Evolutionary conservation across 2,113 vertebrate species (phyloP).

Genomic region (Desmodus rotundus): DNA sequence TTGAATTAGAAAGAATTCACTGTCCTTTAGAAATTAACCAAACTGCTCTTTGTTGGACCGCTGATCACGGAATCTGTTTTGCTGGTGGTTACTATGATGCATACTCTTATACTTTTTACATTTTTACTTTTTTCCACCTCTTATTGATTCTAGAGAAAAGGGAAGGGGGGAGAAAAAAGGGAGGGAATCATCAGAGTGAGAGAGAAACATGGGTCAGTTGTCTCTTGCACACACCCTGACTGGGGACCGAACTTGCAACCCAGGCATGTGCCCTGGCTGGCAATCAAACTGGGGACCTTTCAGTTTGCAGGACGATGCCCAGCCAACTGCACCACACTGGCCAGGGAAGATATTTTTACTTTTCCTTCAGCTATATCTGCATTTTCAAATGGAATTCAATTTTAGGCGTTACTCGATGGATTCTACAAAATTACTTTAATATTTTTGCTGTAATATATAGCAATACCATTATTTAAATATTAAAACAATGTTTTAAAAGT

Average conservation of each 20-base stretch:
- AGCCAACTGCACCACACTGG: too few relatives aligned
- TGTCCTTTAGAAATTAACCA: background rate
- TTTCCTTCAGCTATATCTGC: background rate
- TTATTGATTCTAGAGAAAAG: too few relatives aligned
- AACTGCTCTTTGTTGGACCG: background rate
- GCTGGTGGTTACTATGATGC: slow-evolving; percentile 13
- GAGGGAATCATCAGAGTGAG: too few relatives aligned
- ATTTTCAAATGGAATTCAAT: slow-evolving; percentile 26
- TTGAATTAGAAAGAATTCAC: slow-evolving; percentile 76
- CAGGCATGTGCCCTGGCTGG: too few relatives aligned
- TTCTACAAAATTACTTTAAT: background rate
- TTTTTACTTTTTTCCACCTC: background rate
- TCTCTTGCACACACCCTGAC: too few relatives aligned
- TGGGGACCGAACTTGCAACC: too few relatives aligned
- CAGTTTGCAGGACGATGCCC: too few relatives aligned
- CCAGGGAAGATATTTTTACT: background rate
- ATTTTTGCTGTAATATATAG: slow-evolving; percentile 57
- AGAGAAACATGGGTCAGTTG: too few relatives aligned
- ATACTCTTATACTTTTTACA: too few relatives aligned
- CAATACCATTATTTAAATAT: slow-evolving; percentile 71
- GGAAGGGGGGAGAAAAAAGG: too few relatives aligned
- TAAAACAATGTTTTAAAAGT: background rate
- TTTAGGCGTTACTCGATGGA: background rate
- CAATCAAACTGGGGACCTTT: too few relatives aligned
- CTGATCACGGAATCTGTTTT: background rate